These are phyloP conservation scores for Bacillus rossius DNA, from an alignment of 1,140 invertebrate genomes.

Conservation along the genomic window DNA sequence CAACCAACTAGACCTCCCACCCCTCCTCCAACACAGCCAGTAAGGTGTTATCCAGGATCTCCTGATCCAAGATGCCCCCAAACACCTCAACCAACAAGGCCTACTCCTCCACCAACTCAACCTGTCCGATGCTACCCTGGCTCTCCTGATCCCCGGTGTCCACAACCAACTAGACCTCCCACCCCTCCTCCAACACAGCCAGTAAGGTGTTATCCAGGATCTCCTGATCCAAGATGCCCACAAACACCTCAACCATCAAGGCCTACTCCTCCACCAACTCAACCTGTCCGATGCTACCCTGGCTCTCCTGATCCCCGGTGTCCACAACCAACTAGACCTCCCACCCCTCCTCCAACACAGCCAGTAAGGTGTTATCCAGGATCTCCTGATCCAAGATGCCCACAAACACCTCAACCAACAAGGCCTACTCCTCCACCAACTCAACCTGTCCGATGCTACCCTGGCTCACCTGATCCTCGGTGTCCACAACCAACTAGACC, in stretches of 20 bases:
- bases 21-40: slow-evolving; percentile 21
- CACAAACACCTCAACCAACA: slow-evolving; percentile 24
- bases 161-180: slow-evolving; percentile 21
- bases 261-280: too few species aligned
- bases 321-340: slow-evolving; percentile 27
- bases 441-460: slow-evolving; percentile 34
- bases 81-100: slow-evolving; percentile 13
- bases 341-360: slow-evolving; percentile 25
- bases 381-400: slow-evolving; percentile 34
- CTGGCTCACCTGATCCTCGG: slow-evolving; percentile 44
- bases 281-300: slow-evolving; percentile 17
- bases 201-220: slow-evolving; percentile 32
- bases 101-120: slow-evolving; percentile 4
- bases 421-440: slow-evolving; percentile 23
- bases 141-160: slow-evolving; percentile 32
- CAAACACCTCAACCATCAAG: slow-evolving; percentile 13
- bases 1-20: slow-evolving; percentile 15
- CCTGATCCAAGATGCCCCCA: slow-evolving; percentile 36
- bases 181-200: slow-evolving; percentile 21
- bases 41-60: slow-evolving; percentile 31
- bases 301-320: slow-evolving; percentile 27
- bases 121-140: slow-evolving; percentile 28
- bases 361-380: slow-evolving; percentile 35
- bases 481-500: slow-evolving; percentile 41
- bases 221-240: slow-evolving; percentile 29